Conservation (phyloP, 2,888 invertebrate species). For the Automeris io region DNA sequence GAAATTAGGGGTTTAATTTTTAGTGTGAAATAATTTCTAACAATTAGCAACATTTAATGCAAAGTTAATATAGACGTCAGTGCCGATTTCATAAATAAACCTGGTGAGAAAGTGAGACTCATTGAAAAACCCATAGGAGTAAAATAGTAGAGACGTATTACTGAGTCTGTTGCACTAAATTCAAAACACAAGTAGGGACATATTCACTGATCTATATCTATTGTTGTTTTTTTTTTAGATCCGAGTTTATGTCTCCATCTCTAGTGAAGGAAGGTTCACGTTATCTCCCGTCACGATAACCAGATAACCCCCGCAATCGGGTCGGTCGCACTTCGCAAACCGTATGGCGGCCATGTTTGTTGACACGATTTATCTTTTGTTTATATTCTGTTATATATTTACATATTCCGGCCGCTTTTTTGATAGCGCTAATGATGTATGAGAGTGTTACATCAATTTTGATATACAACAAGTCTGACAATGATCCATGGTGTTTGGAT, state of each 20-base stretch:
- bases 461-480: slow-evolving; percentile 13
- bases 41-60: no score
- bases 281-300: slow-evolving; percentile 22
- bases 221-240: no score
- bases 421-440: slow-evolving; percentile 35
- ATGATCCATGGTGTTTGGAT: not conserved
- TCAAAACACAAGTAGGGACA: no score
- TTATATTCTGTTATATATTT: slow-evolving; percentile 48
- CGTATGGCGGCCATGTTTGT: slow-evolving; percentile 46
- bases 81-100: no score
- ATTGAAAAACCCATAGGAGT: no score
- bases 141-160: no score
- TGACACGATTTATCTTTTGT: slow-evolving; percentile 45
- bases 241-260: not conserved
- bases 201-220: no score
- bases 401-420: slow-evolving; percentile 36
- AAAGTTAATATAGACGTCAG: no score
- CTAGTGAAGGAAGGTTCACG: not conserved
- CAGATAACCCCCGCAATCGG: slow-evolving; percentile 28
- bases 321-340: slow-evolving; percentile 23
- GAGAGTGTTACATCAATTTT: slow-evolving; percentile 21
- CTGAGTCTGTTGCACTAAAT: no score
- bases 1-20: no score
- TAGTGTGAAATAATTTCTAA: no score
- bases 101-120: no score